Evolutionary conservation across 1,140 invertebrate species (phyloP).

Genomic region (Bombyx mandarina): DNA sequence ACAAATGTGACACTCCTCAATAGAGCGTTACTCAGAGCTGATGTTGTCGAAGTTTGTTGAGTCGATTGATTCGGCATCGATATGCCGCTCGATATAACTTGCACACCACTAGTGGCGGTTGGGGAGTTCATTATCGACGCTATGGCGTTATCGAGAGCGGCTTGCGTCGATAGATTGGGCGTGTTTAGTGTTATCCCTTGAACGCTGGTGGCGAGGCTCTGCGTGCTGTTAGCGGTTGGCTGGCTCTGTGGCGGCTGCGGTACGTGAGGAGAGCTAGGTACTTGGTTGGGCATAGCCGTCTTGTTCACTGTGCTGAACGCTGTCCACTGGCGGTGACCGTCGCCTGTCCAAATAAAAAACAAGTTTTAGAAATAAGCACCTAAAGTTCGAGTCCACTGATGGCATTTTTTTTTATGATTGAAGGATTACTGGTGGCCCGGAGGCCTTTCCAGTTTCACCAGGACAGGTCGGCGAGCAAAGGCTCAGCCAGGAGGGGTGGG

Average conservation of each 20-base stretch:
- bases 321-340: conserved; percentile 52
- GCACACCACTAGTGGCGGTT: conserved; percentile 32
- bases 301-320: conserved; percentile 45
- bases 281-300: conserved; percentile 25
- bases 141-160: conserved; percentile 48
- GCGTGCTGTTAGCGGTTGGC: conserved; percentile 26
- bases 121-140: conserved; percentile 57
- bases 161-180: conserved; percentile 41
- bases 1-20: conserved; percentile 53
- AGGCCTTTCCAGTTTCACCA: too few relatives aligned
- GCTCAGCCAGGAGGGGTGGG: too few relatives aligned
- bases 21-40: conserved; percentile 32
- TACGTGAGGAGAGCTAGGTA: conserved; percentile 38
- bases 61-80: conserved; percentile 22
- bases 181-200: conserved; percentile 50
- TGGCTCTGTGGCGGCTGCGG: conserved; percentile 16
- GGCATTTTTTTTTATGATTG: too few relatives aligned
- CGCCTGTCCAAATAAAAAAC: conserved; percentile 23
- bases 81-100: conserved; percentile 48
- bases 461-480: too few relatives aligned
- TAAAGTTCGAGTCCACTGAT: too few relatives aligned
- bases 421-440: too few relatives aligned
- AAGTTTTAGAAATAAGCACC: too few relatives aligned
- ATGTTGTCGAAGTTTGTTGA: conserved; percentile 18
- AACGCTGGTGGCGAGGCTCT: conserved; percentile 48